Evolutionary conservation across 2,888 invertebrate genomes (phyloP).

Genomic region (Eledone cirrhosa): DNA sequence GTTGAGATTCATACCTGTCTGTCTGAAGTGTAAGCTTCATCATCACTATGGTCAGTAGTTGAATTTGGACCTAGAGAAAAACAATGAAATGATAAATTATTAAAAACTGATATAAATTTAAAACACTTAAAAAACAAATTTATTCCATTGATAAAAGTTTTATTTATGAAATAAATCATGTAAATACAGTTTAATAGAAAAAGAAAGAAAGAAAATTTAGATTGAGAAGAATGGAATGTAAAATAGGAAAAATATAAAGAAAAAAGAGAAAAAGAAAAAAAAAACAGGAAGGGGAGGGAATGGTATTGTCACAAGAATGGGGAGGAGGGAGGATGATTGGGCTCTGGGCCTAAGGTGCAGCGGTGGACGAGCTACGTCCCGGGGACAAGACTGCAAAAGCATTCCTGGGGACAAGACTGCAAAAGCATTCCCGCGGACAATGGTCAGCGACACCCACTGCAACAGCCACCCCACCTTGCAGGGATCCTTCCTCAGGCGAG

Average conservation of each 20-base stretch:
- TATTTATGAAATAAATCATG: not conserved
- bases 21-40: constrained; percentile 21
- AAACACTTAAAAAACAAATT: not conserved
- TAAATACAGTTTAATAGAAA: no score
- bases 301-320: no score
- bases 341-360: no score
- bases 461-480: no score
- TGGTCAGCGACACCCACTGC: no score
- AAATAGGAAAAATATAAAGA: not conserved
- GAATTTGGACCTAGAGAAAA: constrained; percentile 26
- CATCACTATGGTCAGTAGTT: constrained; percentile 28
- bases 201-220: no score
- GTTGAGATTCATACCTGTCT: constrained; percentile 16
- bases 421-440: no score
- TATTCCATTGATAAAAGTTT: not conserved
- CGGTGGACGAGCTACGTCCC: no score
- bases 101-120: not conserved
- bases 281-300: not conserved
- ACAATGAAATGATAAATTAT: not conserved
- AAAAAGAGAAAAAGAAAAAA: not conserved
- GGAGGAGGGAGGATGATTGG: no score
- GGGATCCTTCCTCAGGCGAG: no score
- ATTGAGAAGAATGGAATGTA: not conserved
- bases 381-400: no score
- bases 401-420: no score